phyloP scores from a whole-genome alignment of 2,113 vertebrate species.

The Indicator indicator region DNA sequence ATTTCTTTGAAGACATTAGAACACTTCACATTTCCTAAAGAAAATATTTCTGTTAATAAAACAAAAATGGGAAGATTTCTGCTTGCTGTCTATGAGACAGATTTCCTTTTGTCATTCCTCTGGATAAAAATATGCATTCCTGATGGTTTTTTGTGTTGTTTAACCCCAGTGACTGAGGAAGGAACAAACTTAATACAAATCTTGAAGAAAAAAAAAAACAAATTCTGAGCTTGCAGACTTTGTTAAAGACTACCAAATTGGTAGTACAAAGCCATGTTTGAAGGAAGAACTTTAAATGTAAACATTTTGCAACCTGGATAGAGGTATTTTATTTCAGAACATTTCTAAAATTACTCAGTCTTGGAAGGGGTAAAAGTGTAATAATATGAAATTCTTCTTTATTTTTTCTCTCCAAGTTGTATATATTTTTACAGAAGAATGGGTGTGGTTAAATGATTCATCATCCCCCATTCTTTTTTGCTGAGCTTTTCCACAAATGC shows the following conservation, averaged over 20 bases:
- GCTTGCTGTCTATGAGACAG: background rate
- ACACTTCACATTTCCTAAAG: background rate
- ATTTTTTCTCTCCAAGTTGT: background rate
- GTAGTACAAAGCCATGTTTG: background rate
- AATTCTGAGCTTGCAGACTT: background rate
- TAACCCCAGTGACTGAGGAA: background rate
- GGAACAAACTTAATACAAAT: background rate
- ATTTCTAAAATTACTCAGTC: background rate
- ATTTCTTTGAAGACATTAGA: background rate
- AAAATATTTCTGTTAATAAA: background rate
- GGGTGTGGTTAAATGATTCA: background rate
- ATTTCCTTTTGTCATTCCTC: background rate
- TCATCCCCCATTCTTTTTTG: background rate
- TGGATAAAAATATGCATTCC: background rate
- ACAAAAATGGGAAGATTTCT: background rate
- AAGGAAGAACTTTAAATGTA: background rate
- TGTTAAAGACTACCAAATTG: background rate
- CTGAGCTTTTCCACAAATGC: background rate
- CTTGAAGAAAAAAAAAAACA: background rate
- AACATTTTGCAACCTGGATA: background rate
- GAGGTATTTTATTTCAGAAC: background rate
- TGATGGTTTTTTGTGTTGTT: background rate
- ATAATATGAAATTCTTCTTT: background rate
- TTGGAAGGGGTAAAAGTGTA: background rate
- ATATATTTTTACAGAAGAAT: background rate